Evolutionary conservation across 2,888 invertebrate genomes (phyloP).

Genomic region (Allacma fusca): DNA sequence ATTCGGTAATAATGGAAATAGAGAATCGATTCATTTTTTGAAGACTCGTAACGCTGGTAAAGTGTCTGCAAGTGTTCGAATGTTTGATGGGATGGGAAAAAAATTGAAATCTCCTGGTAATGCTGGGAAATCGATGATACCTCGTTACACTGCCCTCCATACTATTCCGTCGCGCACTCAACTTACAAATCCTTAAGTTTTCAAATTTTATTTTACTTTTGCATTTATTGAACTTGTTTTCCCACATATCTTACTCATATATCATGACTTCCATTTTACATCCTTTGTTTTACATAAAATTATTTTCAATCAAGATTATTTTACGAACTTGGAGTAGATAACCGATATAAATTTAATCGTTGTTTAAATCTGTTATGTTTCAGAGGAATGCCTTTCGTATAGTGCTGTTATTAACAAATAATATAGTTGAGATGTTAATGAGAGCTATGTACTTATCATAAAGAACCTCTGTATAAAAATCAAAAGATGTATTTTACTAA

Average conservation of each 20-base stretch:
- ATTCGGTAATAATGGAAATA: conserved; percentile 38
- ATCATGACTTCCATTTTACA: conserved; percentile 2
- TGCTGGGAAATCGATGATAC: conserved; percentile 50
- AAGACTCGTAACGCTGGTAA: conserved; percentile 74
- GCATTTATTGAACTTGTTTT: not conserved
- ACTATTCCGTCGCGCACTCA: conserved; percentile 23
- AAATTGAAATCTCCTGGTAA: conserved; percentile 32
- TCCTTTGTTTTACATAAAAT: not conserved
- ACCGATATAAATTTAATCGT: no score
- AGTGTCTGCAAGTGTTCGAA: conserved; percentile 79
- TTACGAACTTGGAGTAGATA: no score
- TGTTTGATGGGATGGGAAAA: conserved; percentile 71
- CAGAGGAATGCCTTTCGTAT: not conserved
- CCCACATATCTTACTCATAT: not conserved
- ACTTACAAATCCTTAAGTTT: not conserved
- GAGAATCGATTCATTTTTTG: conserved; percentile 55
- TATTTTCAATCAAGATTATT: not conserved
- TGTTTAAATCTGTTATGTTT: not conserved
- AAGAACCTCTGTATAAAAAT: conserved; percentile 1
- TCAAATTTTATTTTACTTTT: not conserved
- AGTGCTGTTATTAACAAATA: not conserved
- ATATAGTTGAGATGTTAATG: not conserved
- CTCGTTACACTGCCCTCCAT: conserved; percentile 51
- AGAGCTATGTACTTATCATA: not conserved
- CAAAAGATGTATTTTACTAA: not conserved